Percentiles rank a stretch among this genome's conserved stretches.
Conservation (phyloP, 1,140 invertebrate species). For the Aradophagus sp. region DNA sequence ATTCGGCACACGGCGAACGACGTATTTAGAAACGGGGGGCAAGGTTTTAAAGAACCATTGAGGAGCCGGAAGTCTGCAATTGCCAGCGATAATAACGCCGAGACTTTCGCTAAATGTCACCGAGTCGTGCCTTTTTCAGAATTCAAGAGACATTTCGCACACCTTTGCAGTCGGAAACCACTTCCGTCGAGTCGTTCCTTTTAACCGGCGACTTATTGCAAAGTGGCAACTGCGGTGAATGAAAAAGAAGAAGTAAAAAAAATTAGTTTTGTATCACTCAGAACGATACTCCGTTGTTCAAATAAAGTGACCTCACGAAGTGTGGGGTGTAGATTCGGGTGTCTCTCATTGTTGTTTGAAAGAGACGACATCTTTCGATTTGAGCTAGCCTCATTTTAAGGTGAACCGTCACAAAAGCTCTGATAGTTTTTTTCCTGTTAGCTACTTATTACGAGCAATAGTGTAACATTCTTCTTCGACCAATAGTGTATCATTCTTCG, state of each 20-base stretch:
- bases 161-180: constrained; percentile 31
- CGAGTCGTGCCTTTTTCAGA: constrained; percentile 38
- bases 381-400: no score
- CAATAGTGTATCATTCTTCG: no score
- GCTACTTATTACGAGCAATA: constrained; percentile 22
- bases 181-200: constrained; percentile 36
- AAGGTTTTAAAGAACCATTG: constrained; percentile 24
- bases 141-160: constrained; percentile 58
- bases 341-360: no score
- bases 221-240: constrained; percentile 10
- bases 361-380: no score
- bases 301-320: no score
- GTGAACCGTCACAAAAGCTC: constrained; percentile 3
- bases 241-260: no score
- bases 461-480: no score
- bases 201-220: constrained; percentile 12
- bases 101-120: constrained; percentile 41
- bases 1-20: constrained; percentile 53
- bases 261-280: no score
- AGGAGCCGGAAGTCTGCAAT: constrained; percentile 64
- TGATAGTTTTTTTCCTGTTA: constrained; percentile 33
- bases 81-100: constrained; percentile 46
- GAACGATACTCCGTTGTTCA: no score
- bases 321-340: no score
- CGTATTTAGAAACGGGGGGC: constrained; percentile 38